Evolutionary conservation across 1,140 invertebrate species (phyloP), one percentile per base, ranked within the genome.

Genomic region (Babylonia areolata): DNA sequence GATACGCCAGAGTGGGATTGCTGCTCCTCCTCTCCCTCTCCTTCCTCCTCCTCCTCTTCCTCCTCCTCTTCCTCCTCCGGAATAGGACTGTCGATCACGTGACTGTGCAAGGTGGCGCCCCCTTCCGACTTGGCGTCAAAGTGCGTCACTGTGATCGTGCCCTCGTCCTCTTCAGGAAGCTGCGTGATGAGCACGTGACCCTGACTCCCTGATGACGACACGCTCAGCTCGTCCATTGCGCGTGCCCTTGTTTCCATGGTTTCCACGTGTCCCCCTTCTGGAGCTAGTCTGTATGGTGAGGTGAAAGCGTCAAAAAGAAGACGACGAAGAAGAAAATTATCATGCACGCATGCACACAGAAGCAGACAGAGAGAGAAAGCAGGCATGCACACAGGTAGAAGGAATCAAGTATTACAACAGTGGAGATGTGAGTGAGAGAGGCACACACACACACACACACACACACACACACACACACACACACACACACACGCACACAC

Each of bases 81-180:
- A 42, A 80, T 80, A 28, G 78, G 78, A 35, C 75, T 77, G 35
- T 77, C 75, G 35, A 77, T 77, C 0, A 77, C 75, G 75, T 77
- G 75, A 23, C 78, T 80, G 78, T 54, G 33, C 46, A 54, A 40
- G 28, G 78, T 80, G 33, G 46, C 42, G 6, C 46, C 78, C 5
- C 78, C 40, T 1, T 80, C 78, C n/a, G 78, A 80, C 17, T 12
- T 40, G 23, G 3, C 78, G 78, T 80, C 78, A 54, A 42, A 80
- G 11, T 80, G 78, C 78, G 78, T 58, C 78, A 80, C 6, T 28
- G 42, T 11, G 78, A 3, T 23, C 35, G 33, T 9, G 82, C 82
- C 42, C 3, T 69, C 64, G 58, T 84, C 82, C 28, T 80, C 81
- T 23, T 86, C 87, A 54, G 82, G 82, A 3, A 84, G 35, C 69